phyloP scores from a whole-genome alignment of 2,113 vertebrate genomes.

The Amblyornis subalaris region DNA sequence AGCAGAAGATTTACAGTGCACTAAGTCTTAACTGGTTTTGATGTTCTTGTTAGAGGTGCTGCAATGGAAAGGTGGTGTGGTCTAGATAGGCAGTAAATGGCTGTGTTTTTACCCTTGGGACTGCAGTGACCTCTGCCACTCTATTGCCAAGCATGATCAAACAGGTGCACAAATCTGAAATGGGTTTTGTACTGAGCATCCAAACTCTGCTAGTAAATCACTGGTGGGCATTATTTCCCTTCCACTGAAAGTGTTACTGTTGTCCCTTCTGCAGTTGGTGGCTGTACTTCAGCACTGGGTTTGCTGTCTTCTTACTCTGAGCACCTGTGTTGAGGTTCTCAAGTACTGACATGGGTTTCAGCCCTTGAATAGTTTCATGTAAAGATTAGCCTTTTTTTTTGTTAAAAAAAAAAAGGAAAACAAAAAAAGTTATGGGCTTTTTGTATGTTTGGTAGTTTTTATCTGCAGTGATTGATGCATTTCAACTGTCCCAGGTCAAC shows the following conservation, averaged over 20 bases:
- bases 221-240: neutral
- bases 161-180: neutral
- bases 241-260: neutral
- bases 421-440: neutral
- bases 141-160: neutral
- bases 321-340: neutral
- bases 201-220: neutral
- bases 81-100: conserved; percentile 3
- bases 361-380: neutral
- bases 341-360: neutral
- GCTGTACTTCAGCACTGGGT: neutral
- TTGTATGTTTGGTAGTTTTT: neutral
- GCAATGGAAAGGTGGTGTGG: neutral
- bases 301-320: neutral
- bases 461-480: neutral
- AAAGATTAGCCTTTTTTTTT: neutral
- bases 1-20: neutral
- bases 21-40: neutral
- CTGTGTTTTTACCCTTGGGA: conserved; percentile 9
- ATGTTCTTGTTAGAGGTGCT: neutral
- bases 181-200: neutral
- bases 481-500: neutral
- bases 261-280: neutral
- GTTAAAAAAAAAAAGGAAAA: accelerated
- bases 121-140: conserved; percentile 7